A percentile compares a stretch with the other conserved stretches of the same genome.
These are phyloP conservation scores for Myotis davidii DNA, from an alignment of 2,113 vertebrate genomes.

Conservation along the genomic window DNA sequence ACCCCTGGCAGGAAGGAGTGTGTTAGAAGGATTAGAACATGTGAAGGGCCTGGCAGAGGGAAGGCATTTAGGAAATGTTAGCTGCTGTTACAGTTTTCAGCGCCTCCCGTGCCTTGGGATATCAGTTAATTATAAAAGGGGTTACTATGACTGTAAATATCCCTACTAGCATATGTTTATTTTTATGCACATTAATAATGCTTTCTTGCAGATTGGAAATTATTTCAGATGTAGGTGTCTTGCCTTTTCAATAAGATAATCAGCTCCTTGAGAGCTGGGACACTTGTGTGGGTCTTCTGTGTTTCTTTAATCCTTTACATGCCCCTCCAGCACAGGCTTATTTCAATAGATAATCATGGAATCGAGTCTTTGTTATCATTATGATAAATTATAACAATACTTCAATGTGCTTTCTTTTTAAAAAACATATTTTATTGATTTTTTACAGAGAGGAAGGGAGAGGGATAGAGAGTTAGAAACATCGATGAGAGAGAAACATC, in stretches of 20 bases:
- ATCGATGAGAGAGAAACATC: no score
- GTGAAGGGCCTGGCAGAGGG: not conserved
- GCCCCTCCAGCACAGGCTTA: not conserved
- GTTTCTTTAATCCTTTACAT: conserved; percentile 22
- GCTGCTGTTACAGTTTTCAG: not conserved
- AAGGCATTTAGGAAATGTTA: not conserved
- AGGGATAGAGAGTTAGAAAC: no score
- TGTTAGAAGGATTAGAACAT: not conserved
- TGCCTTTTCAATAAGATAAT: conserved; percentile 23
- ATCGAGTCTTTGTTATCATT: not conserved
- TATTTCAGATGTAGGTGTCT: not conserved
- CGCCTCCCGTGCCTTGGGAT: not conserved
- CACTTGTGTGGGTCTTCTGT: not conserved
- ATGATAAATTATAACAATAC: not conserved
- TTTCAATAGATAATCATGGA: not conserved
- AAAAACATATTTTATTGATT: no score
- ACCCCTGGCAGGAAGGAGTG: not conserved
- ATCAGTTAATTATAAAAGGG: not conserved
- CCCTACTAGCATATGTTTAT: not conserved
- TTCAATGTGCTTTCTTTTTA: not conserved
- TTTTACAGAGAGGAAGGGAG: no score
- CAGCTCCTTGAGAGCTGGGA: not conserved
- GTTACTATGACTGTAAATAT: conserved; percentile 4
- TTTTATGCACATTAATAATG: not conserved
- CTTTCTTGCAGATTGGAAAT: conserved; percentile 37